Evolutionary conservation across 2,888 invertebrate species (phyloP).

Genomic region (Morpho deidamia): DNA sequence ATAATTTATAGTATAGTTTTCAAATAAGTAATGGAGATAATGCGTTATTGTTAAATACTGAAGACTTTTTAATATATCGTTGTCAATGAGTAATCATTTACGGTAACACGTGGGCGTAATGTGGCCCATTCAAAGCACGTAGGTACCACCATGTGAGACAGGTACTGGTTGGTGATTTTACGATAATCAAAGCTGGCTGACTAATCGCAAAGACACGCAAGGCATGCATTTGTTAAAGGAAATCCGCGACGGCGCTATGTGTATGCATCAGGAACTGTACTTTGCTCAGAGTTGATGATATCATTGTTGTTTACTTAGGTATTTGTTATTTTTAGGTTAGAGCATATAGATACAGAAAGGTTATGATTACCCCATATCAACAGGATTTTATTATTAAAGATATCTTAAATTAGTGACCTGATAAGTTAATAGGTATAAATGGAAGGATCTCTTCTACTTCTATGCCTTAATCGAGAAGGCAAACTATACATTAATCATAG

Average conservation of each 20-base stretch:
- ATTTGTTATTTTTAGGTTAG: not conserved
- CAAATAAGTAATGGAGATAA: no score
- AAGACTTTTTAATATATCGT: not conserved
- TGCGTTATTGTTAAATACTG: no score
- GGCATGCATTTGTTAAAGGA: constrained; percentile 71
- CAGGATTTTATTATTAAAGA: no score
- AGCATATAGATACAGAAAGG: no score
- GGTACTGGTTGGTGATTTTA: constrained; percentile 20
- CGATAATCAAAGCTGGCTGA: constrained; percentile 55
- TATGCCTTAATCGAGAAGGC: no score
- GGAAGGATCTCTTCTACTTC: no score
- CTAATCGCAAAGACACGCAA: constrained; percentile 53
- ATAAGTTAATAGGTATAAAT: no score
- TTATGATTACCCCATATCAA: no score
- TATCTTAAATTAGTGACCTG: no score
- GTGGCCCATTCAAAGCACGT: constrained; percentile 17
- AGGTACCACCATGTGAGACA: constrained; percentile 18
- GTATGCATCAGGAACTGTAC: constrained; percentile 41
- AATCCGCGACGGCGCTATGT: constrained; percentile 67
- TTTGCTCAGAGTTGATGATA: constrained; percentile 53
- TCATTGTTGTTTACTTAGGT: constrained; percentile 27
- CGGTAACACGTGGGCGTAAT: constrained; percentile 15
- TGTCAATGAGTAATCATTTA: constrained; percentile 5
- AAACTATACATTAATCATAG: no score
- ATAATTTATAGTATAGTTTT: no score